A percentile compares a stretch with the other conserved stretches of the same genome.
Evolutionary conservation across 2,797 vertebrate species (phyloP).

Genomic region (Erpetoichthys calabaricus): DNA sequence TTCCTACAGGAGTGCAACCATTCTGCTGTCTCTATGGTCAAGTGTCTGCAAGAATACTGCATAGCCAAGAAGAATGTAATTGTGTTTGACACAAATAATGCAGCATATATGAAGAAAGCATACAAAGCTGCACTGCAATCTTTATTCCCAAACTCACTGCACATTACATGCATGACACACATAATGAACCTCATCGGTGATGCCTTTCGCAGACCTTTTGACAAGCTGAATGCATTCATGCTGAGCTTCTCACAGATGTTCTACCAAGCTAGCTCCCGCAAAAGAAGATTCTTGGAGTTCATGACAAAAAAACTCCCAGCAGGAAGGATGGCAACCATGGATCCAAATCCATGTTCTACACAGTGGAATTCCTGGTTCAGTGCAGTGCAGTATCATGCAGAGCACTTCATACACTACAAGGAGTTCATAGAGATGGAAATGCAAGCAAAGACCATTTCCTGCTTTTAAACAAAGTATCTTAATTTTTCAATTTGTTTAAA

Average conservation of each 20-base stretch:
- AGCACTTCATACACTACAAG: slow-evolving; percentile 16
- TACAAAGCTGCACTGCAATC: slow-evolving; percentile 9
- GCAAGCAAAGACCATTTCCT: not conserved
- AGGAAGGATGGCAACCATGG: slow-evolving; percentile 7
- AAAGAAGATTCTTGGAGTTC: slow-evolving; percentile 15
- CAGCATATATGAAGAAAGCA: slow-evolving; percentile 21
- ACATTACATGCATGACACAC: too few relatives aligned
- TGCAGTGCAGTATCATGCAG: slow-evolving; percentile 12
- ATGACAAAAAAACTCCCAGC: slow-evolving; percentile 9
- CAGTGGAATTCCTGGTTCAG: slow-evolving; percentile 15
- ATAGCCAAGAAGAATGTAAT: slow-evolving; percentile 18
- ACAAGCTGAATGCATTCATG: slow-evolving; percentile 14
- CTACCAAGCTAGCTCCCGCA: slow-evolving; percentile 10
- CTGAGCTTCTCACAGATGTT: slow-evolving; percentile 18
- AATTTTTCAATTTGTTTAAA: too few relatives aligned
- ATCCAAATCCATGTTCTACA: slow-evolving; percentile 17
- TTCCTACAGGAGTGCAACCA: slow-evolving; percentile 19
- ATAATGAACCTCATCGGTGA: slow-evolving; percentile 16
- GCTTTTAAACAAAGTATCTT: too few relatives aligned
- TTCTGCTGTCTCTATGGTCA: slow-evolving; percentile 16
- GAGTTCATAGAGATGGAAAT: slow-evolving; percentile 14
- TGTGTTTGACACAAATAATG: slow-evolving; percentile 25
- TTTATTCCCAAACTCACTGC: too few relatives aligned
- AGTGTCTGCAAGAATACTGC: slow-evolving; percentile 13
- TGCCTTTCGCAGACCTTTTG: slow-evolving; percentile 19